Base-by-base conservation (phyloP, 2,888 invertebrate species). In the Brenthis hecate region DNA sequence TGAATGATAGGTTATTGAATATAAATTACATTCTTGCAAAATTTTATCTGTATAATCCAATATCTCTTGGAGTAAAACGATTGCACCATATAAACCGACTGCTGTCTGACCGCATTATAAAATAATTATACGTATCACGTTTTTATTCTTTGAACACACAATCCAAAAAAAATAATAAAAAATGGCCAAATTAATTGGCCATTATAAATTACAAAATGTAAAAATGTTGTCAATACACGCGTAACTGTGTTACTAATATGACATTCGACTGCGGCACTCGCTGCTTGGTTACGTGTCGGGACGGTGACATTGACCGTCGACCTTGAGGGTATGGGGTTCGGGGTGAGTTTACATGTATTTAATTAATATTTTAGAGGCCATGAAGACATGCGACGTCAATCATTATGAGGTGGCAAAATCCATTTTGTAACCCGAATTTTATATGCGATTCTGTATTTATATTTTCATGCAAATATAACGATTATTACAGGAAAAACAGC, bases 241-340 rank as follows among this genome's bases (percentile, higher is more conserved):
- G 70, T 79, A 79, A 81, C 80, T 83, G 80, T 79, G 81, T 83
- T 81, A 82, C 85, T 85, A 86, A 88, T 88, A 88, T 89, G 87
- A 87, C 89, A 91, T 88, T 84, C 80, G 84, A 86, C 83, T 87
- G 86, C 86, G 87, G 88, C 81, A 85, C 81, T 84, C 81, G 81
- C 78, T 79, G 74, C 74, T 72, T 74, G 76, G 76, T 78, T 78
- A 82, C 82, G 82, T 79, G 72, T 66, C 72, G 72, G 64, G 70
- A 70, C 75, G 75, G 66, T 77, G 74, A 76, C 79, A 79, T 80
- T 82, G 81, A 78, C 79, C 73, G 68, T 62, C 74, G 77, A 78
- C 81, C 81, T 81, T 81, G 79, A 13, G n/a, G 50, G 50, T 60
- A 60, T 60, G 73, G 72, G 64, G 64, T 53, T 56, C 54, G 66